Evolutionary conservation across 2,888 invertebrate genomes (phyloP).

Genomic region (Leptopterna dolabrata): DNA sequence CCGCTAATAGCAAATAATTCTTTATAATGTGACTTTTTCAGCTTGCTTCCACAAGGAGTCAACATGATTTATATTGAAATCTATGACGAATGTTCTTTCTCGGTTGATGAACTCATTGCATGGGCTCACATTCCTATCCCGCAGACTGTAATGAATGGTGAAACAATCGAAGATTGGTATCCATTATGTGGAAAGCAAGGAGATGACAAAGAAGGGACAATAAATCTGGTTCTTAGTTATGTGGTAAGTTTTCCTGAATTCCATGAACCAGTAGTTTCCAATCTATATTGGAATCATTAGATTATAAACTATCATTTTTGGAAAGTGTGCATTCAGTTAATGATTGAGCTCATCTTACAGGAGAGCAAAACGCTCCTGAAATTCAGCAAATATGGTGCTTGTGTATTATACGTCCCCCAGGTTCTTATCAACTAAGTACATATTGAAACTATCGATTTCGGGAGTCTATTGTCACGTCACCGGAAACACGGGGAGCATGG

Average conservation of each 20-base stretch:
- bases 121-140: constrained; percentile 94
- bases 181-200: constrained; percentile 94
- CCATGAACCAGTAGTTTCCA: not conserved
- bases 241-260: constrained; percentile 70
- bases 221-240: constrained; percentile 89
- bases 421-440: too few relatives aligned
- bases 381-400: too few relatives aligned
- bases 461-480: too few relatives aligned
- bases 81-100: constrained; percentile 96
- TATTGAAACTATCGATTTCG: too few relatives aligned
- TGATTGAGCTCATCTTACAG: too few relatives aligned
- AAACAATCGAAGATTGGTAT: constrained; percentile 96
- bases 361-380: too few relatives aligned
- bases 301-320: not conserved
- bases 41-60: constrained; percentile 88
- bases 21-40: constrained; percentile 66
- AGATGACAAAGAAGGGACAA: constrained; percentile 91
- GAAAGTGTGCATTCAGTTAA: not conserved
- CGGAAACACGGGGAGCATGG: too few relatives aligned
- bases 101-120: constrained; percentile 94
- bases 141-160: constrained; percentile 82
- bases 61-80: constrained; percentile 91
- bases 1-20: too few relatives aligned
- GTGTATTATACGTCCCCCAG: too few relatives aligned
- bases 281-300: not conserved